phyloP scores from a whole-genome alignment of 1,140 invertebrate species.

The Mactra quadrangularis region DNA sequence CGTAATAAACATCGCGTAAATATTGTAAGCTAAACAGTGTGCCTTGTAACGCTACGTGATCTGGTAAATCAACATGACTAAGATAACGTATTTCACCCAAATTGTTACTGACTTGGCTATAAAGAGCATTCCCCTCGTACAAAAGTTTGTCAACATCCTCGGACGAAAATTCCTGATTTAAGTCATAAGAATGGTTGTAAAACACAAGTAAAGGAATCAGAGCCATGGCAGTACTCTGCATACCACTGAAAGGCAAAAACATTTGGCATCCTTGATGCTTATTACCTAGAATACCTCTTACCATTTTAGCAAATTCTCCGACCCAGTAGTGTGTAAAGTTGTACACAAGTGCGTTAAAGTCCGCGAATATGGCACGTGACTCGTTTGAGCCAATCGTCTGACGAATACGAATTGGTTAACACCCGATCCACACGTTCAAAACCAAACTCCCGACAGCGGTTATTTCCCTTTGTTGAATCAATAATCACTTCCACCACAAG shows the following conservation, averaged over 20 bases:
- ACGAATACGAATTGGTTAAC: no score
- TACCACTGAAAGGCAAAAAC: slow-evolving; percentile 21
- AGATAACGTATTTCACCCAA: slow-evolving; percentile 9
- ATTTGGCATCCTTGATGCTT: slow-evolving; percentile 19
- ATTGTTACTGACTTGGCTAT: background rate
- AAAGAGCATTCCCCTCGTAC: background rate
- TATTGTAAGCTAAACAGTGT: no score
- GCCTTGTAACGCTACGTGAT: background rate
- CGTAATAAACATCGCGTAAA: no score
- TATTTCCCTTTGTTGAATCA: no score
- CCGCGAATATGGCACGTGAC: no score
- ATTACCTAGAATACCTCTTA: slow-evolving; percentile 5
- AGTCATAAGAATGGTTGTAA: background rate
- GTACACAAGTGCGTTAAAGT: no score
- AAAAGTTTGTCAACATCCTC: slow-evolving; percentile 10
- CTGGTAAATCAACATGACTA: slow-evolving; percentile 31
- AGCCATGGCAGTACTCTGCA: slow-evolving; percentile 39
- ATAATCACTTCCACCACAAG: no score
- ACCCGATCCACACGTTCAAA: no score
- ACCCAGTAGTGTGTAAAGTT: no score
- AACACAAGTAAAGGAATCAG: background rate
- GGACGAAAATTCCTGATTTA: background rate
- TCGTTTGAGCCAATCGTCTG: no score
- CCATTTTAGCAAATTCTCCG: slow-evolving; percentile 29
- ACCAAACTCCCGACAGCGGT: no score